Evolutionary conservation across 2,888 invertebrate genomes (phyloP).

Genomic region (Agriopis aurantiaria): DNA sequence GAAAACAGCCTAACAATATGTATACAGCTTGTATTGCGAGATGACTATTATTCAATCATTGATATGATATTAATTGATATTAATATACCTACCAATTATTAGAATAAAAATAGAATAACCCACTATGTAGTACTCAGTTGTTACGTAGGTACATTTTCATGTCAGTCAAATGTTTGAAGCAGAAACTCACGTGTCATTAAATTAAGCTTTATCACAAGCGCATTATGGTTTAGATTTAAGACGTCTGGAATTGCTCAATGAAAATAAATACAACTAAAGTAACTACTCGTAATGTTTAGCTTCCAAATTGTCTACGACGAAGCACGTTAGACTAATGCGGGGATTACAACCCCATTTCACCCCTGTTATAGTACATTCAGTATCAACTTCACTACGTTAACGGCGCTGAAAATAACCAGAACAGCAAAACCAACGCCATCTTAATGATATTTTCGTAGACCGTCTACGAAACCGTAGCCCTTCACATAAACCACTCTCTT

Average conservation of each 20-base stretch:
- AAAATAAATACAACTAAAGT: not conserved
- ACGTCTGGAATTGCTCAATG: not conserved
- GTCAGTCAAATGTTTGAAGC: too few species aligned
- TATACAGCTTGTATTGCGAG: too few species aligned
- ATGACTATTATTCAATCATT: too few species aligned
- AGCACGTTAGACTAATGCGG: not conserved
- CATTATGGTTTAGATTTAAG: not conserved
- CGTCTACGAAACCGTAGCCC: constrained; percentile 24
- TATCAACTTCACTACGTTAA: constrained; percentile 4
- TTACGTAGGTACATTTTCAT: too few species aligned
- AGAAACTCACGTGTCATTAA: too few species aligned
- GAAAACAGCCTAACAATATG: too few species aligned
- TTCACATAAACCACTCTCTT: not conserved
- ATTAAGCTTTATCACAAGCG: too few species aligned
- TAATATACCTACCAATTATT: too few species aligned
- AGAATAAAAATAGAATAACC: too few species aligned
- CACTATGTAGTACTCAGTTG: too few species aligned
- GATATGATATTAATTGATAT: too few species aligned
- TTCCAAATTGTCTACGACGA: constrained; percentile 6
- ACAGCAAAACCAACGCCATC: constrained; percentile 2
- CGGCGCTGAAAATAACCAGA: constrained; percentile 11
- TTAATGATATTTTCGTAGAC: constrained; percentile 22
- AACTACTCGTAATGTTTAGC: not conserved
- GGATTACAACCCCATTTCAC: constrained; percentile 9
- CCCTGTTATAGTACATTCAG: not conserved